Evolutionary conservation across 2,888 invertebrate species (phyloP).

Genomic region (Ichneumoninae sp.): DNA sequence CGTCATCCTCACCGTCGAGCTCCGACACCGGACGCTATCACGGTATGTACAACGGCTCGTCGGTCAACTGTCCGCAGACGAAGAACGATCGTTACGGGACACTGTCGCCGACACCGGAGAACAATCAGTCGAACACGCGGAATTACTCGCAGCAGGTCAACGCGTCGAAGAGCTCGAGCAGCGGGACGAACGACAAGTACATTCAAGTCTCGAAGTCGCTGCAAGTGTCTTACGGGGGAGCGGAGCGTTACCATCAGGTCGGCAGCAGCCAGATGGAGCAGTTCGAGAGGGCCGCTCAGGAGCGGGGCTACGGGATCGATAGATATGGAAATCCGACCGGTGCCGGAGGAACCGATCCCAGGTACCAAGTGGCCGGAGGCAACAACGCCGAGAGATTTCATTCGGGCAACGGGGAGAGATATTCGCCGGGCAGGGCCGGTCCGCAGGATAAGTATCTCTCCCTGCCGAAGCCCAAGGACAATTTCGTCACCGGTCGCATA

Average conservation of each 20-base stretch:
- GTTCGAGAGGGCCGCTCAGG: slow-evolving; percentile 73
- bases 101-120: slow-evolving; percentile 75
- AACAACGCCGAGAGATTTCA: slow-evolving; percentile 76
- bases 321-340: slow-evolving; percentile 61
- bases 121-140: slow-evolving; percentile 56
- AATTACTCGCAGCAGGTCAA: slow-evolving; percentile 68
- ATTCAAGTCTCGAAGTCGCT: slow-evolving; percentile 80
- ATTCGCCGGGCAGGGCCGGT: slow-evolving; percentile 78
- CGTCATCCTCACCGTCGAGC: slow-evolving; percentile 78
- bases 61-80: slow-evolving; percentile 73
- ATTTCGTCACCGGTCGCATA: slow-evolving; percentile 78
- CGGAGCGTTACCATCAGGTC: slow-evolving; percentile 67
- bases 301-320: slow-evolving; percentile 65
- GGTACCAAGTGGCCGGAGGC: slow-evolving; percentile 47
- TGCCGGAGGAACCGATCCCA: slow-evolving; percentile 25
- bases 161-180: slow-evolving; percentile 63
- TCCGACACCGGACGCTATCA: slow-evolving; percentile 77
- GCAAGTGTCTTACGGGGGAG: slow-evolving; percentile 76
- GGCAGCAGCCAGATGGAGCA: slow-evolving; percentile 72
- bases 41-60: slow-evolving; percentile 60
- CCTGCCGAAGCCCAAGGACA: slow-evolving; percentile 82
- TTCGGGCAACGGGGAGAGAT: slow-evolving; percentile 76
- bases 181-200: slow-evolving; percentile 77
- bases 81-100: slow-evolving; percentile 73
- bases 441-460: slow-evolving; percentile 81